A percentile compares a stretch with the other conserved stretches of the same genome.
Conservation (phyloP, 2,888 invertebrate species). For the Limnephilus rhombicus region DNA sequence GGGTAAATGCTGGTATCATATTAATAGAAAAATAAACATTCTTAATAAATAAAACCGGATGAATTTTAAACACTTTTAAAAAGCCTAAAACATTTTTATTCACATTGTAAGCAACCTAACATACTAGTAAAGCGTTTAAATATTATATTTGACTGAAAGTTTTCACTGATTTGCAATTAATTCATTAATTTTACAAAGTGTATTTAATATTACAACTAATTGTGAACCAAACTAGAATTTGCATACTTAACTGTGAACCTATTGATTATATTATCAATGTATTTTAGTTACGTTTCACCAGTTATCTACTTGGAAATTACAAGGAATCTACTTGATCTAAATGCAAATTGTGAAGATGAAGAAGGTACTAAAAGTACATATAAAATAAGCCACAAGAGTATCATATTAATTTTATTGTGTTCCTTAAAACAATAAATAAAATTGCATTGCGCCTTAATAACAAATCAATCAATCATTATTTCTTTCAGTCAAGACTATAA, state of each 20-base stretch:
- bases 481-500: neutral
- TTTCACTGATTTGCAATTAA: neutral
- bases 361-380: conserved; percentile 27
- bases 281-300: neutral
- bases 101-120: neutral
- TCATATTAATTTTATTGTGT: neutral
- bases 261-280: neutral
- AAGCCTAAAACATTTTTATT: neutral
- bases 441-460: neutral
- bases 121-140: neutral
- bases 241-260: neutral
- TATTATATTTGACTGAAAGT: neutral
- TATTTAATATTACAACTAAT: neutral
- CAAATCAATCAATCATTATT: neutral
- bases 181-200: neutral
- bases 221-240: neutral
- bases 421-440: neutral
- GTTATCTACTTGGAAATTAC: neutral
- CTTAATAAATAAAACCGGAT: neutral
- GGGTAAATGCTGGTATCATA: neutral
- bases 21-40: neutral
- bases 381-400: conserved; percentile 35
- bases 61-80: neutral
- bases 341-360: neutral
- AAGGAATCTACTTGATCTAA: neutral